Base-by-base conservation (phyloP, 2,113 vertebrate species). In the Illadopsis cleaveri region DNA sequence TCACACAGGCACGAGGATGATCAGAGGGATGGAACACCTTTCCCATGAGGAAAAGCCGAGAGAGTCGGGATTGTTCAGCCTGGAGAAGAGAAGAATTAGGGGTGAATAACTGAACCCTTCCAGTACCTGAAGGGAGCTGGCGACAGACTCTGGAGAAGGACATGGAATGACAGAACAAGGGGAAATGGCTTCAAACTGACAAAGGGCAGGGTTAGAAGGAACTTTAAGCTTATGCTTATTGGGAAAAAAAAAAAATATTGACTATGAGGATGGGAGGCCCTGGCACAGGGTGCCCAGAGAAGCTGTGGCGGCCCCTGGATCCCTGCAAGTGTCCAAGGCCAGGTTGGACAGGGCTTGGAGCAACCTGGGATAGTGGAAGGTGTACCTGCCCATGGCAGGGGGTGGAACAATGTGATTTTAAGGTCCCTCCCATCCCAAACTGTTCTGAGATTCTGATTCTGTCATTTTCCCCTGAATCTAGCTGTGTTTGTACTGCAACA, bases 261-360 rank as follows among this genome's bases (percentile, higher is more conserved):
- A 4, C 40, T 22, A 0, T 19, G 47, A 48, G 30, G 8, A 4
- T 31, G 25, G 2, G 0, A 48, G 1, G 3, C 31, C 6, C 35
- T 62, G 35, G 56, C 27, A 37, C 16, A 42, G 7, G 31, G 0
- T 54, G 35, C 18, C 2, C 62, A 62, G 35, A 56, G 30, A 0
- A 61, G 31, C 42, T 61, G 54, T 27, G 45, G 62, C 51, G 69
- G 62, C 12, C 22, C 35, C 35, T 58, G 65, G 23, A 48, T 62
- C 22, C 21, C 54, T 69, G 27, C 8, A 0, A 76, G 35, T 9
- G 12, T 0, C 11, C 48, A 56, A 48, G 30, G 15, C 31, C 54
- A 62, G 18, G 40, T 0, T 62, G 23, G 48, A 69, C 31, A 9
- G 14, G 35, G 8, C 40, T 61, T 19, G 11, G 27, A 83, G 27